Conservation (phyloP, 1,140 invertebrate genomes). For the Myzus persicae region DNA sequence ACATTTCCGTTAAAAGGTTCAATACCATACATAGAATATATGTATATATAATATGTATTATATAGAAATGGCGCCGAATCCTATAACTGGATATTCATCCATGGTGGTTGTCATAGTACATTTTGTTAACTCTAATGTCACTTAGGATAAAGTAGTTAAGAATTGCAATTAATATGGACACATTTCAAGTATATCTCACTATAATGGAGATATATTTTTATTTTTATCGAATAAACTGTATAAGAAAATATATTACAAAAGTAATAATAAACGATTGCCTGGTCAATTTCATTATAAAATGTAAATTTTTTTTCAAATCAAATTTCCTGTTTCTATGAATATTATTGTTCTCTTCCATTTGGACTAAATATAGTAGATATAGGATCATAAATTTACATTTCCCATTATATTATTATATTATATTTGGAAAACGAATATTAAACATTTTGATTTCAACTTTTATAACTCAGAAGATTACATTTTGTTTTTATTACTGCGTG, state of each 20-base stretch:
- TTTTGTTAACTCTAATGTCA: neutral
- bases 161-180: neutral
- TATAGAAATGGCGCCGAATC: constrained; percentile 26
- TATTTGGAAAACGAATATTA: constrained; percentile 39
- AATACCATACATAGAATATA: neutral
- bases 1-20: neutral
- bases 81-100: constrained; percentile 5
- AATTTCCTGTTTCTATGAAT: constrained; percentile 30
- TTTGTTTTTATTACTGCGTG: constrained; percentile 29
- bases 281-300: constrained; percentile 41
- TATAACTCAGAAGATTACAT: constrained; percentile 22
- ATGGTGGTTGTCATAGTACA: neutral
- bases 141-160: neutral
- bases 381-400: constrained; percentile 29
- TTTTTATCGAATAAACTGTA: neutral
- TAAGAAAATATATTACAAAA: neutral
- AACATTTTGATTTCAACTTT: constrained; percentile 43
- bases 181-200: neutral
- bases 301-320: constrained; percentile 23
- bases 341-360: neutral
- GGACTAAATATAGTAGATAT: constrained; percentile 5
- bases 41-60: too few relatives aligned
- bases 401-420: constrained; percentile 25
- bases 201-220: neutral
- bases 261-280: constrained; percentile 16